Conservation (phyloP, 2,888 invertebrate genomes). For the Drosophila flavopinicola region DNA sequence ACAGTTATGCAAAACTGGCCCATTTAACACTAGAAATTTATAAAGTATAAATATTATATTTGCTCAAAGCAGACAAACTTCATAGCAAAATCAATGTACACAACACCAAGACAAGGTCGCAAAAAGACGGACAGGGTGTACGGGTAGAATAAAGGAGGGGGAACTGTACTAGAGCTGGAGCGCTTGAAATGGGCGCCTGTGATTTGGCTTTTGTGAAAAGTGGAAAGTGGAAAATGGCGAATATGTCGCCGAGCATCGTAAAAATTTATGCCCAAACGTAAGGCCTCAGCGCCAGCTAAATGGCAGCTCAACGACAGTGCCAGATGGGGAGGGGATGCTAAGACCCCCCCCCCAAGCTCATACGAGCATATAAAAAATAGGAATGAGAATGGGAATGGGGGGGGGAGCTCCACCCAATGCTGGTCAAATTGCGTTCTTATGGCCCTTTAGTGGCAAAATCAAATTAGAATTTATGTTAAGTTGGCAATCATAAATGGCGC, state of each 20-base stretch:
- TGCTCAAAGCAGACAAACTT: not conserved
- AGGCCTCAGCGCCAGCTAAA: conserved; percentile 41
- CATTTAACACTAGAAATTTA: no score
- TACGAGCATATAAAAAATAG: conserved; percentile 18
- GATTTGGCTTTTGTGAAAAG: conserved; percentile 70
- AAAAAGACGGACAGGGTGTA: conserved; percentile 10
- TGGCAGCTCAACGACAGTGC: conserved; percentile 19
- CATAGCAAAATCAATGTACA: conserved; percentile 1
- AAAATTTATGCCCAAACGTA: conserved; percentile 80
- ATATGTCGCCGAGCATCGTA: conserved; percentile 79
- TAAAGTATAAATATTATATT: not conserved
- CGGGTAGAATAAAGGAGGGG: not conserved
- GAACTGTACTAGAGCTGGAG: conserved; percentile 16
- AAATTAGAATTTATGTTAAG: conserved; percentile 83
- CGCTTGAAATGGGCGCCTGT: conserved; percentile 68
- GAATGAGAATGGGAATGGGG: not conserved
- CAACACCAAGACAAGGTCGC: not conserved
- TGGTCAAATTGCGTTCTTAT: conserved; percentile 74
- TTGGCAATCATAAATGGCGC: conserved; percentile 76
- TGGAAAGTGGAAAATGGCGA: conserved; percentile 71
- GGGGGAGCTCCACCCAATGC: not conserved
- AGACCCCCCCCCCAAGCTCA: not conserved
- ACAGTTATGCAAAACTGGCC: no score
- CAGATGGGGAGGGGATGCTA: not conserved
- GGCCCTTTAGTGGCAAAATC: conserved; percentile 81